A percentile compares a stretch with the other conserved stretches of the same genome.
phyloP scores from a whole-genome alignment of 1,140 invertebrate species.

The Zaprionus ghesquierei region DNA sequence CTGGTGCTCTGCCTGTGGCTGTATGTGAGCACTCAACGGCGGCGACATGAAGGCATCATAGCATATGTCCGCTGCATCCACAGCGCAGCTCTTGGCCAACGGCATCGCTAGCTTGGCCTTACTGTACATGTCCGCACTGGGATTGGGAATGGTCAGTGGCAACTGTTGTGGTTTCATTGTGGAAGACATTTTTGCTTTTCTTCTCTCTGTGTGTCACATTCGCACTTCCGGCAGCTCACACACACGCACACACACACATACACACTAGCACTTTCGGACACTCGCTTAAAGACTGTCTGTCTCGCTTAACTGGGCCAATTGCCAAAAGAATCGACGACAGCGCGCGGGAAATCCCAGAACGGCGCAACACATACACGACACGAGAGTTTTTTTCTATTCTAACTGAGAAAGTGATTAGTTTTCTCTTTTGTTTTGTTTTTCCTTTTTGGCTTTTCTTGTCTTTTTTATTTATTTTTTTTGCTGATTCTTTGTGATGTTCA shows the following conservation, averaged over 20 bases:
- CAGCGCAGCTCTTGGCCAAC: conserved; percentile 26
- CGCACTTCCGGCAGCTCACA: conserved; percentile 62
- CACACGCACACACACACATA: neutral
- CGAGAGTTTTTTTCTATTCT: conserved; percentile 40
- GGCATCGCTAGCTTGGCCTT: conserved; percentile 20
- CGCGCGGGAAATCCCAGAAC: conserved; percentile 75
- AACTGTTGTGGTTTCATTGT: conserved; percentile 58
- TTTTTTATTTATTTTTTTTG: conserved; percentile 14
- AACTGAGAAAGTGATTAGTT: conserved; percentile 15
- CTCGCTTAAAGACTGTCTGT: conserved; percentile 12
- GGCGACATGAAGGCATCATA: conserved; percentile 70
- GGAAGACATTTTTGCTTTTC: conserved; percentile 57
- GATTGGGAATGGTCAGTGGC: conserved; percentile 49
- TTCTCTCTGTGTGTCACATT: conserved; percentile 52
- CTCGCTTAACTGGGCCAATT: conserved; percentile 51
- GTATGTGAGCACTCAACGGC: conserved; percentile 61
- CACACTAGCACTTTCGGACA: neutral
- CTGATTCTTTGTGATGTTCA: conserved; percentile 59
- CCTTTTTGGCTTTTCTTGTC: conserved; percentile 21
- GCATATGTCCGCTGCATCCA: conserved; percentile 14
- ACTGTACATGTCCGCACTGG: conserved; percentile 43
- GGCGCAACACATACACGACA: conserved; percentile 24
- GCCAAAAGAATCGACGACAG: conserved; percentile 61
- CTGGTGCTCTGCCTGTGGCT: neutral
- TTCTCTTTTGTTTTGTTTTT: conserved; percentile 11